Evolutionary conservation across 2,888 invertebrate species (phyloP), one percentile per base, ranked within the genome.

Genomic region (Drosophila koepferae): DNA sequence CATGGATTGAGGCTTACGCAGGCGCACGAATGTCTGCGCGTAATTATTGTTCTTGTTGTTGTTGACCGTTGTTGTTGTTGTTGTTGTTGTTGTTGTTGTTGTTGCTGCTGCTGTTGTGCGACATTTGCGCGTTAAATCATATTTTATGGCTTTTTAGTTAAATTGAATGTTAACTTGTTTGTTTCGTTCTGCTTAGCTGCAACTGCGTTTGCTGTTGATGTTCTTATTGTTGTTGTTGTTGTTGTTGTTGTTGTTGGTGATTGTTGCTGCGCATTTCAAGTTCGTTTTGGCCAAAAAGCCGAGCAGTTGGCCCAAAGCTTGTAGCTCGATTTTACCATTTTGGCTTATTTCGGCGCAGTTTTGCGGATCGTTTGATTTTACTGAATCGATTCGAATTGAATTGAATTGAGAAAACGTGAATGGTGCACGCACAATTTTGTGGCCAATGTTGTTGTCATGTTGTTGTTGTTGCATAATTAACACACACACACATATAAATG

Each of bases 151-250:
- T 88, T 86, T 88, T 81, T 78, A 75, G 86, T 70, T 83, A 77
- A 90, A 90, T 90, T 86, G 82, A 86, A 90, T 89, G 90, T 83
- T 83, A 90, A 87, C 90, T 83, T 78, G 87, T 90, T 90, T 82
- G 74, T 81, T 86, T 86, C 82, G 86, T 82, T 89, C 83, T 82
- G 90, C 82, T 74, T 89, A 74, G 81, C 82, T 60, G 62, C 18
- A 46, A n/a, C 14, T 44, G 55, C 49, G 51, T 38, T 62, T 10
- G 61, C 49, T 68, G 74, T n/a, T 72, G 60, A 46, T 68, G 78
- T 23, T 75, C 23, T 23, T 23, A 3, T 23, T 23, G 23, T 23
- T 23, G 77, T 55, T 63, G 66, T 28, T 68, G 69, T 36, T 78
- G 69, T 56, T 41, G 59, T 41, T 71, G 79, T 20, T 76, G 61